Conservation (phyloP, 2,797 vertebrate genomes). For the Cottoperca gobio region DNA sequence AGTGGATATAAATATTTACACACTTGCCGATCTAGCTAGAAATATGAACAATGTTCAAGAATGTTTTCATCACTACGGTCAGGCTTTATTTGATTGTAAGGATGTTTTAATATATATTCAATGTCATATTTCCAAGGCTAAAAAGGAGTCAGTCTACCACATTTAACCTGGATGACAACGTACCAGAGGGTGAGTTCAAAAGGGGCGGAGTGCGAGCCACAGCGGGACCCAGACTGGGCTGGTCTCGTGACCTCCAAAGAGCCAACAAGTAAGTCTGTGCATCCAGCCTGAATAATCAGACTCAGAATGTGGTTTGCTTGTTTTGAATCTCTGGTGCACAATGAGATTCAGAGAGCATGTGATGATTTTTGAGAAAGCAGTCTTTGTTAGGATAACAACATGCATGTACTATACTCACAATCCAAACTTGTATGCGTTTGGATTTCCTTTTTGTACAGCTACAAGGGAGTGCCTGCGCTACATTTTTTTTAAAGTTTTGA, state of each 20-base stretch:
- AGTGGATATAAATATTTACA: neutral
- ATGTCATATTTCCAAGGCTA: constrained; percentile 80
- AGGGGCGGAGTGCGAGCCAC: constrained; percentile 96
- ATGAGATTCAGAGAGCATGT: constrained; percentile 15
- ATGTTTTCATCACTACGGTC: neutral
- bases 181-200: constrained; percentile 92
- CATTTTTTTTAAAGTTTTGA: neutral
- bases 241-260: constrained; percentile 95
- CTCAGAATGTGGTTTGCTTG: constrained; percentile 35
- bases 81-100: neutral
- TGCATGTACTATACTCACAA: neutral
- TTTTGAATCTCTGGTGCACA: constrained; percentile 27
- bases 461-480: neutral
- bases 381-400: constrained; percentile 19
- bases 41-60: neutral
- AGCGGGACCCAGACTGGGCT: constrained; percentile 94
- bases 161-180: constrained; percentile 94
- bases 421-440: neutral
- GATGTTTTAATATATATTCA: neutral
- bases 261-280: constrained; percentile 84
- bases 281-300: constrained; percentile 44
- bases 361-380: neutral
- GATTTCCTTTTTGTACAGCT: neutral
- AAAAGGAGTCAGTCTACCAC: constrained; percentile 97
- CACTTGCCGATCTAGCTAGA: neutral